Evolutionary conservation across 2,888 invertebrate genomes (phyloP).

Genomic region (Dorcus hopei): DNA sequence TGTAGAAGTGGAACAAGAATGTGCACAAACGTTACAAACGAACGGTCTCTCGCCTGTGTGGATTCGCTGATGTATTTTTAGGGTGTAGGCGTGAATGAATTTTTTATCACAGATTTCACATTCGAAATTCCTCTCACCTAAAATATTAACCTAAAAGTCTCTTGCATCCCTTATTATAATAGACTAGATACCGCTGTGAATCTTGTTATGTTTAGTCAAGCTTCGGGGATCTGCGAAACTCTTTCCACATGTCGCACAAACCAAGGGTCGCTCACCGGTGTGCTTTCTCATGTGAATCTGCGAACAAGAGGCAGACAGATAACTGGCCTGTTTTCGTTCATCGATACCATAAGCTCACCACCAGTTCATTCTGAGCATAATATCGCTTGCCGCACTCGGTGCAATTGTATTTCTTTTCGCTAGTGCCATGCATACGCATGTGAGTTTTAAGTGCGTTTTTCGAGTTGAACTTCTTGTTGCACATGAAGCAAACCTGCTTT

Average conservation of each 20-base stretch:
- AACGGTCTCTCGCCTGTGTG: constrained; percentile 36
- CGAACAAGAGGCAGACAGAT: neutral
- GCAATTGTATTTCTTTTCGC: constrained; percentile 28
- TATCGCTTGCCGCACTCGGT: constrained; percentile 32
- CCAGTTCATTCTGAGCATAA: constrained; percentile 32
- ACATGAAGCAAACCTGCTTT: constrained; percentile 15
- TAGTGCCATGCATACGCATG: constrained; percentile 26
- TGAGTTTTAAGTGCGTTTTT: constrained; percentile 27
- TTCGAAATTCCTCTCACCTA: constrained; percentile 32
- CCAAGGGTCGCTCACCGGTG: constrained; percentile 31
- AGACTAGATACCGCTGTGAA: constrained; percentile 30
- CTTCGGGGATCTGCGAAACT: constrained; percentile 34
- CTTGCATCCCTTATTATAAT: neutral
- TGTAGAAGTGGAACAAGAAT: constrained; percentile 33
- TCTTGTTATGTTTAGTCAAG: constrained; percentile 34
- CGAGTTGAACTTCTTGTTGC: constrained; percentile 22
- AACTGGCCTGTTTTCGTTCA: neutral
- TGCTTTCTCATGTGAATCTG: constrained; percentile 35
- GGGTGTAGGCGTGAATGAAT: constrained; percentile 34
- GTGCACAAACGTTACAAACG: constrained; percentile 34
- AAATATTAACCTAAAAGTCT: constrained; percentile 8
- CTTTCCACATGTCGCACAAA: constrained; percentile 32
- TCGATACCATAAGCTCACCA: constrained; percentile 18
- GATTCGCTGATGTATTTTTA: constrained; percentile 32
- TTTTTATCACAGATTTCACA: constrained; percentile 33